Conservation (phyloP, 2,797 vertebrate genomes). For the Erpetoichthys calabaricus region DNA sequence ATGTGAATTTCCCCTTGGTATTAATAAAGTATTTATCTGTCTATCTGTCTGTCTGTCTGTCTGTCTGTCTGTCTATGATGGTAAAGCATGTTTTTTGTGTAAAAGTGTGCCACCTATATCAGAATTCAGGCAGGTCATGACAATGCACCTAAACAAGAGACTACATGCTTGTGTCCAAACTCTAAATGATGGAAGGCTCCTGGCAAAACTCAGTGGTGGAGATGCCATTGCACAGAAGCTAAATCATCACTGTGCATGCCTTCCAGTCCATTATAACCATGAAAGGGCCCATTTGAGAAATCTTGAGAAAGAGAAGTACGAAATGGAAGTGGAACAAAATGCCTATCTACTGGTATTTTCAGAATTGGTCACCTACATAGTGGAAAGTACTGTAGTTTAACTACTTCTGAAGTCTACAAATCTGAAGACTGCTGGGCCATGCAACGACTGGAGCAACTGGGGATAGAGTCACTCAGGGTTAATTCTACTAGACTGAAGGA, state of each 20-base stretch:
- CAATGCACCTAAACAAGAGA: constrained; percentile 8
- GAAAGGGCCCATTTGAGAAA: constrained; percentile 7
- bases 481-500: constrained; percentile 6
- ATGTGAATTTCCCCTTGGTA: too few species aligned
- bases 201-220: constrained; percentile 5
- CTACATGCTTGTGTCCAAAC: constrained; percentile 6
- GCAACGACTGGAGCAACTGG: constrained; percentile 3
- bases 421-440: too few species aligned
- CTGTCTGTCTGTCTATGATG: too few species aligned
- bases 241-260: constrained; percentile 9
- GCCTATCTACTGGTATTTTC: constrained; percentile 8
- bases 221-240: constrained; percentile 12
- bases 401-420: too few species aligned
- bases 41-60: too few species aligned
- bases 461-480: constrained; percentile 2
- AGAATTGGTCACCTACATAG: constrained; percentile 7
- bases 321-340: neutral
- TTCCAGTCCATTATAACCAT: constrained; percentile 14
- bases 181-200: constrained; percentile 10
- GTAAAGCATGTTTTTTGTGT: constrained; percentile 3
- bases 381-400: too few species aligned
- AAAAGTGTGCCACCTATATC: constrained; percentile 6
- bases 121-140: constrained; percentile 9
- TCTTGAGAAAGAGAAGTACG: neutral
- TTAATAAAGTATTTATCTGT: too few species aligned